These are phyloP conservation scores for Protonemura montana DNA, from an alignment of 2,888 invertebrate genomes.

Conservation along the genomic window DNA sequence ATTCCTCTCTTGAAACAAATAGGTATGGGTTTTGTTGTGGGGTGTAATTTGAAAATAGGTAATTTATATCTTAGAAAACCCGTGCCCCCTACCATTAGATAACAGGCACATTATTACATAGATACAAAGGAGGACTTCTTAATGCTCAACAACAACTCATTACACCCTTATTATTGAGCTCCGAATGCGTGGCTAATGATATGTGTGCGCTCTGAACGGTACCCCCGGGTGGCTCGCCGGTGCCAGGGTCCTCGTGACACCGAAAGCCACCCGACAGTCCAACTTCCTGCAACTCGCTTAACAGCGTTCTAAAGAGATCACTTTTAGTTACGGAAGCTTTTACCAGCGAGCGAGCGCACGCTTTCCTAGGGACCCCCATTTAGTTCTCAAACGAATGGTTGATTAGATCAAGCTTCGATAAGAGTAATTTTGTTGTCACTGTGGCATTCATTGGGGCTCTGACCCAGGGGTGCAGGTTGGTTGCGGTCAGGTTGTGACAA, in stretches of 20 bases:
- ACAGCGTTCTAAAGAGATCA: not conserved
- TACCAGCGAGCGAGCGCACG: not conserved
- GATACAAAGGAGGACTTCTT: no score
- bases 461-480: not conserved
- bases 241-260: conserved; percentile 23
- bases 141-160: not conserved
- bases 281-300: conserved; percentile 21
- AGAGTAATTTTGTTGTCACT: conserved; percentile 25
- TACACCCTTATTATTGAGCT: not conserved
- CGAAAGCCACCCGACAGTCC: no score
- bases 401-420: conserved; percentile 34
- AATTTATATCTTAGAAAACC: no score
- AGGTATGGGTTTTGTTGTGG: no score
- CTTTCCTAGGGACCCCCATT: not conserved
- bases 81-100: no score
- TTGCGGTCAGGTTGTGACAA: not conserved
- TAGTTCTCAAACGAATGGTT: not conserved
- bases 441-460: not conserved
- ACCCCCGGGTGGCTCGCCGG: not conserved
- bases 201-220: not conserved
- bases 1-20: no score
- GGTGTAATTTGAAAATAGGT: no score
- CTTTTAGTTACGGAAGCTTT: not conserved
- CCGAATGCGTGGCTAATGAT: not conserved
- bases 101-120: no score